phyloP scores from a whole-genome alignment of 1,140 invertebrate species.

The Phymorhynchus buccinoides region DNA sequence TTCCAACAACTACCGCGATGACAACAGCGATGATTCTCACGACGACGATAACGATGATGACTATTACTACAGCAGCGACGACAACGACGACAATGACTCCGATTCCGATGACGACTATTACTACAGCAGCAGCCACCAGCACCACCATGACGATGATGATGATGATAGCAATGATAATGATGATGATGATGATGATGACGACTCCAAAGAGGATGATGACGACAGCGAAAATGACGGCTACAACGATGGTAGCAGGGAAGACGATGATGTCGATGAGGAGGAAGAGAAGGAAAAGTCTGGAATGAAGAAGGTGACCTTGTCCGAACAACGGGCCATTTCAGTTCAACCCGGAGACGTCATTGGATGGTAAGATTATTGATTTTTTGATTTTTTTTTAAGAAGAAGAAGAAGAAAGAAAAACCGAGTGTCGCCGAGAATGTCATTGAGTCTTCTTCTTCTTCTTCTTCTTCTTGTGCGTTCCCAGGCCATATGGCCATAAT shows the following conservation, averaged over 20 bases:
- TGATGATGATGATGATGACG: not conserved
- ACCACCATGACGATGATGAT: not conserved
- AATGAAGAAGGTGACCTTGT: not conserved
- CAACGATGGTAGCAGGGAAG: not conserved
- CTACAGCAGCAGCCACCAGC: too few species aligned
- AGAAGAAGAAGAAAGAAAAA: too few species aligned
- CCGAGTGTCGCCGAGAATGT: not conserved
- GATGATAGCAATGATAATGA: not conserved
- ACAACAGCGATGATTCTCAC: too few species aligned
- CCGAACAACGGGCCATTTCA: not conserved
- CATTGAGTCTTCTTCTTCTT: not conserved
- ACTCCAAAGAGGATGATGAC: not conserved
- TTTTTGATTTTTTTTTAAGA: not conserved
- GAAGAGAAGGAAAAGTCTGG: not conserved
- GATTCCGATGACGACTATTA: too few species aligned
- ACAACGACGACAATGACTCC: too few species aligned
- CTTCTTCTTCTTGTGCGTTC: not conserved
- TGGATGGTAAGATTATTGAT: not conserved
- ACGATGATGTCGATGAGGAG: not conserved
- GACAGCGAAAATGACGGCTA: not conserved
- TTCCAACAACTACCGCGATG: too few species aligned
- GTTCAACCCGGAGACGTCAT: not conserved
- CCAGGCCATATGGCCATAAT: too few species aligned
- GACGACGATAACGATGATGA: too few species aligned
- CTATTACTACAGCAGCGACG: too few species aligned